Percentiles rank a stretch among this genome's conserved stretches.
phyloP scores from a whole-genome alignment of 2,113 vertebrate species.

The Rhinogobius similis region DNA sequence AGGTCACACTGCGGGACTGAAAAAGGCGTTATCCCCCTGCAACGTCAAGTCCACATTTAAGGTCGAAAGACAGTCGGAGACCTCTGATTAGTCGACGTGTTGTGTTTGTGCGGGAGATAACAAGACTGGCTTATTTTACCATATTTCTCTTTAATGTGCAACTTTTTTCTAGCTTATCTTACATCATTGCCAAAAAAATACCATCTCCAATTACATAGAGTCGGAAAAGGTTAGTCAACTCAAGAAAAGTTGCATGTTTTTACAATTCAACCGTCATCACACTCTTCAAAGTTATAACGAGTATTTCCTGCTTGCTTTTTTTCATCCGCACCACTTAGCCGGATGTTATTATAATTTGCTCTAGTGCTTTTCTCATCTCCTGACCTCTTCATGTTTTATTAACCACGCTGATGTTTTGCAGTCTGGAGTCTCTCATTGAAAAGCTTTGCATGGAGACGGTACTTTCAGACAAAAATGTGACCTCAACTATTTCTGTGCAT shows the following conservation, averaged over 20 bases:
- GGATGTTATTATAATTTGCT: conserved; percentile 56
- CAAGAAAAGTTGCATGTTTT: background rate
- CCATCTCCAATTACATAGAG: background rate
- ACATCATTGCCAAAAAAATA: background rate
- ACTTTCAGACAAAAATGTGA: background rate
- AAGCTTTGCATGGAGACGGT: background rate
- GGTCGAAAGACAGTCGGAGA: too few species aligned
- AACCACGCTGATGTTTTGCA: conserved; percentile 32
- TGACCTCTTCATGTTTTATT: conserved; percentile 71
- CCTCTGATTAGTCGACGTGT: too few species aligned
- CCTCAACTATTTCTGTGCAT: background rate
- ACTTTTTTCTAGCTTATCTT: too few species aligned
- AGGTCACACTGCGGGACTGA: too few species aligned
- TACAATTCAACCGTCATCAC: background rate
- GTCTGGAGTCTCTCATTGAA: conserved; percentile 5
- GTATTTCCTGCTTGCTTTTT: background rate
- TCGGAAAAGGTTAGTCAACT: too few species aligned
- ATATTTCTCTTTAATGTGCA: too few species aligned
- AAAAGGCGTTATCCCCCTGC: too few species aligned
- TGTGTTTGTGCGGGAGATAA: too few species aligned
- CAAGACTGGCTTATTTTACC: too few species aligned
- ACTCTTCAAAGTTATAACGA: background rate
- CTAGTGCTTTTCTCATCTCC: conserved; percentile 43
- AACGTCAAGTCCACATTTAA: too few species aligned
- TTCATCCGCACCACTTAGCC: background rate